phyloP scores from a whole-genome alignment of 2,113 vertebrate species.

The Lophura nycthemera region DNA sequence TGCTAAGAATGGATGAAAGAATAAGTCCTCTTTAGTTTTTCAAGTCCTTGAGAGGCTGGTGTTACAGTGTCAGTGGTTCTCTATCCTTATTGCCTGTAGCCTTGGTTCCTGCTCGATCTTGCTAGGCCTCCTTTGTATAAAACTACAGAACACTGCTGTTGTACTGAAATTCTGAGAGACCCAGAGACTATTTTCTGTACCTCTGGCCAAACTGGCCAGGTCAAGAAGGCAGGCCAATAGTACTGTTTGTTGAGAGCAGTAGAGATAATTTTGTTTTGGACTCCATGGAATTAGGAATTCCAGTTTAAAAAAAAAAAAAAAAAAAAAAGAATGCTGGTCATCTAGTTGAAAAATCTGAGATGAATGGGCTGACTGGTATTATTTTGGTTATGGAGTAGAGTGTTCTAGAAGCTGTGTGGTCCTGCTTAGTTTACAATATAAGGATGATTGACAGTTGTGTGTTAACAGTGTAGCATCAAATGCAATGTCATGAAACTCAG shows the following conservation, averaged over 20 bases:
- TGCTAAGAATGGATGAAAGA: neutral
- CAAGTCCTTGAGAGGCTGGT: neutral
- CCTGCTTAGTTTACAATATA: neutral
- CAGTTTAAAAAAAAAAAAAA: neutral
- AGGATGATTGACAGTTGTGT: neutral
- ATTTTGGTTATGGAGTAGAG: neutral
- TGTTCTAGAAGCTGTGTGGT: neutral
- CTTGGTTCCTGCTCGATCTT: neutral
- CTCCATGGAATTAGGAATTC: neutral
- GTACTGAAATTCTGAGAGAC: neutral
- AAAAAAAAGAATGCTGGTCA: neutral
- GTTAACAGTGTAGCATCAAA: accelerated
- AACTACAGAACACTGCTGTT: neutral
- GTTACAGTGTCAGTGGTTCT: neutral
- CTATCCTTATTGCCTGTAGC: neutral
- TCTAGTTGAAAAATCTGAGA: neutral
- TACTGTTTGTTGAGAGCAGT: neutral
- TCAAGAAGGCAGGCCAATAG: neutral
- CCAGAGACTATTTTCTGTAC: neutral
- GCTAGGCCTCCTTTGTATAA: neutral
- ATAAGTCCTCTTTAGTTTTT: neutral
- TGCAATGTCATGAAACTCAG: neutral
- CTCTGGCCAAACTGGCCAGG: neutral
- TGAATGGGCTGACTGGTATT: neutral
- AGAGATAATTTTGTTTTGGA: neutral